Evolutionary conservation across 2,888 invertebrate genomes (phyloP).

Genomic region (Stegana nigrithorax): DNA sequence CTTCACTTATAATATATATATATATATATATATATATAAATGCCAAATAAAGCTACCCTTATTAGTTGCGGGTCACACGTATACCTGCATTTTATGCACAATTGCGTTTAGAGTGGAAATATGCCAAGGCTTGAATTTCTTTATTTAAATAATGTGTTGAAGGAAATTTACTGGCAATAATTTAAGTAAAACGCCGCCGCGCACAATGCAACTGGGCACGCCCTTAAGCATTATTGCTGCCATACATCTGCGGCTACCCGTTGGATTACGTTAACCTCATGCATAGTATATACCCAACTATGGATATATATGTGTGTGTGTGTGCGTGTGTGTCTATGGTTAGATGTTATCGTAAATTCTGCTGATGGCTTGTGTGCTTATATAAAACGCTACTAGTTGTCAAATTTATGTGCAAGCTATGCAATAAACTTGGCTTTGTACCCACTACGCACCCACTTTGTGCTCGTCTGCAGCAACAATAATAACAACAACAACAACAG

Average conservation of each 20-base stretch:
- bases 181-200: no score
- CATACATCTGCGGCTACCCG: not conserved
- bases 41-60: not conserved
- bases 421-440: not conserved
- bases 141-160: constrained; percentile 5
- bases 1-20: no score
- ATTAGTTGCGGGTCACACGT: no score
- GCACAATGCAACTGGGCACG: no score
- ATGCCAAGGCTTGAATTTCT: constrained; percentile 27
- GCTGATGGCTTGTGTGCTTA: not conserved
- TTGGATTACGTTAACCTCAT: constrained; percentile 42
- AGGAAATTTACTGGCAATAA: no score
- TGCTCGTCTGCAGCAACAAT: not conserved
- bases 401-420: not conserved
- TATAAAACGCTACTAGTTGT: not conserved
- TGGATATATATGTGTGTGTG: no score
- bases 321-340: not conserved
- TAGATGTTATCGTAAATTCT: not conserved
- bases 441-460: not conserved
- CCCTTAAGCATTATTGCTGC: not conserved
- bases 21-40: no score
- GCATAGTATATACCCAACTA: constrained; percentile 41
- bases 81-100: constrained; percentile 2
- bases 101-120: constrained; percentile 11
- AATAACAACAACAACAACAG: constrained; percentile 4